These are phyloP conservation scores for Chondrosia reniformis DNA, from an alignment of 37 sponge, comb jelly and placozoan species.

Conservation along the genomic window DNA sequence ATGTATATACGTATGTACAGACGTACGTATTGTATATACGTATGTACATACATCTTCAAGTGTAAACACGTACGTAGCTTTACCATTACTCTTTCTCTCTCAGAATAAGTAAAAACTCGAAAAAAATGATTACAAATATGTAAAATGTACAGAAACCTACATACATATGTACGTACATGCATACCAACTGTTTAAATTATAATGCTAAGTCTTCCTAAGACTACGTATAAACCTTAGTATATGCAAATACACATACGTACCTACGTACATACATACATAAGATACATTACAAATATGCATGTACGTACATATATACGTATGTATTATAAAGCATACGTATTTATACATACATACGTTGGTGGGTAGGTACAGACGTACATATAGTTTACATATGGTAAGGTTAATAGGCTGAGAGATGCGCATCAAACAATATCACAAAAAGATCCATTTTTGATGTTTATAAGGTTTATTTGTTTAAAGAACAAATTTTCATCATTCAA, in stretches of 20 bases:
- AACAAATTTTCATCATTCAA: too few relatives aligned
- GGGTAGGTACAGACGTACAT: too few relatives aligned
- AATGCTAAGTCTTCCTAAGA: too few relatives aligned
- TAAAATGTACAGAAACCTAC: background rate
- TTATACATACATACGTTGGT: too few relatives aligned
- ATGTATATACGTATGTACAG: background rate
- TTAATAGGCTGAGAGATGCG: too few relatives aligned
- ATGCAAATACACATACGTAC: slow-evolving; percentile 3
- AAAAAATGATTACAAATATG: background rate
- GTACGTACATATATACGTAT: slow-evolving; percentile 3
- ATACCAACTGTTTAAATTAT: background rate
- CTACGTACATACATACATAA: background rate
- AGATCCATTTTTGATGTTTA: too few relatives aligned
- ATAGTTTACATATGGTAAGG: too few relatives aligned
- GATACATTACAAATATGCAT: background rate
- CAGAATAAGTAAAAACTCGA: too few relatives aligned
- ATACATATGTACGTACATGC: background rate
- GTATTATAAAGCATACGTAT: background rate
- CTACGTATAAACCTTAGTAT: too few relatives aligned
- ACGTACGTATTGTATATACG: background rate
- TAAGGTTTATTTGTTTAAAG: too few relatives aligned
- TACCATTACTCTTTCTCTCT: background rate
- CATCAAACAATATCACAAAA: too few relatives aligned
- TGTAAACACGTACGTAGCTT: background rate
- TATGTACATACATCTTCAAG: background rate